Evolutionary conservation across 1,140 invertebrate genomes (phyloP), one percentile per base, ranked within the genome.

Genomic region (Wiebesia pumilae): DNA sequence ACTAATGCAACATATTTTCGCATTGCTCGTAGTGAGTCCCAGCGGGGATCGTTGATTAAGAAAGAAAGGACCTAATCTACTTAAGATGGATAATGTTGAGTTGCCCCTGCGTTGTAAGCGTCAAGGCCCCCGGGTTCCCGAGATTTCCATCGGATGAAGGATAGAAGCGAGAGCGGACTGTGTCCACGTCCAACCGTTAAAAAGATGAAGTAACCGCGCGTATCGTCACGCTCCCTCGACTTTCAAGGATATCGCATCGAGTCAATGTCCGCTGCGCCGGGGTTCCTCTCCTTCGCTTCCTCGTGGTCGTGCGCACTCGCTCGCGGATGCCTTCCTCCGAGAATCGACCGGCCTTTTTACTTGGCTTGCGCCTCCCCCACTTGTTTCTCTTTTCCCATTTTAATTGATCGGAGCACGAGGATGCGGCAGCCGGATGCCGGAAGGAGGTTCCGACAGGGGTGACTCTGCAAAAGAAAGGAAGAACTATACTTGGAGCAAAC

Each of bases 161-260:
- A 24, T 62, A 30, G n/a, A 4, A n/a, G 69, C 2, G 7, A 33
- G 7, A 1, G 7, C 1, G 1, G 3, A 33, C 33, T 19, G 69
- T n/a, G 21, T 40, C 6, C 71, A 43, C 14, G 35, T 7, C 35
- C 51, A 75, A 58, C 1, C 62, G 65, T 81, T 83, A 80, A 80
- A 82, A 87, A 84, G 84, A 73, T 75, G 83, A 85, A 83, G 83
- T 83, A 87, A 82, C 84, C 73, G 75, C 67, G 88, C 83, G 86
- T 75, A 84, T 89, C 88, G 91, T 91, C 86, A 91, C 89, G 92
- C 91, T 92, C 89, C 90, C 89, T 77, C 91, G 89, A 81, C 89
- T 92, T 92, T 93, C 91, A 91, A 92, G 92, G 92, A 90, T 91
- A 90, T 87, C 88, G 88, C 89, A 88, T 90, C 87, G 89, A 92